These are phyloP conservation scores for Lasiurus borealis DNA, from an alignment of 2,113 vertebrate genomes.

Conservation along the genomic window DNA sequence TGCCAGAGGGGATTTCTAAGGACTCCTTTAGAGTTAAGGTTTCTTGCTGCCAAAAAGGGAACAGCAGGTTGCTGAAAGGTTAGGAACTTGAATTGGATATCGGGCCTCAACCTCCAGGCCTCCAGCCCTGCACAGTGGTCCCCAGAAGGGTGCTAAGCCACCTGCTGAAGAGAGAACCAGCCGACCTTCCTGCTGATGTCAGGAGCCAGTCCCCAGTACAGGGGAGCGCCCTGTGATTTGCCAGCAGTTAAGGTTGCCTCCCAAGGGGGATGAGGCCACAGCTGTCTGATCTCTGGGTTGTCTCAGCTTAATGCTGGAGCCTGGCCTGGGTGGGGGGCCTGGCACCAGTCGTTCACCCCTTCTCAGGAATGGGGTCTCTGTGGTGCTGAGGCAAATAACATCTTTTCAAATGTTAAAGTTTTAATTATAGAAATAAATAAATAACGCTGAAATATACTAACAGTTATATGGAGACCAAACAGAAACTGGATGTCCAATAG, in stretches of 20 bases:
- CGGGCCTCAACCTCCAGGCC: neutral
- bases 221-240: neutral
- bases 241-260: neutral
- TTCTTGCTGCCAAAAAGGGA: constrained; percentile 32
- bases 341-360: neutral
- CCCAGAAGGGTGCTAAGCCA: constrained; percentile 42
- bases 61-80: neutral
- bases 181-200: neutral
- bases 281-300: neutral
- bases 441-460: constrained; percentile 45
- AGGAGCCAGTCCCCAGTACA: neutral
- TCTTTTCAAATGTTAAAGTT: constrained; percentile 68
- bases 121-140: neutral
- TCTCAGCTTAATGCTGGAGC: neutral
- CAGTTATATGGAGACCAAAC: neutral
- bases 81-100: constrained; percentile 8
- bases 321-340: neutral
- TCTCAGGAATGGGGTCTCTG: neutral
- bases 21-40: neutral
- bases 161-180: constrained; percentile 42
- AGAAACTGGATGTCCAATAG: neutral
- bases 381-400: constrained; percentile 61
- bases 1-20: neutral
- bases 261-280: neutral
- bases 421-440: constrained; percentile 62